These are phyloP conservation scores for Platichthys stellatus DNA, from an alignment of 2,113 vertebrate species.

Conservation along the genomic window DNA sequence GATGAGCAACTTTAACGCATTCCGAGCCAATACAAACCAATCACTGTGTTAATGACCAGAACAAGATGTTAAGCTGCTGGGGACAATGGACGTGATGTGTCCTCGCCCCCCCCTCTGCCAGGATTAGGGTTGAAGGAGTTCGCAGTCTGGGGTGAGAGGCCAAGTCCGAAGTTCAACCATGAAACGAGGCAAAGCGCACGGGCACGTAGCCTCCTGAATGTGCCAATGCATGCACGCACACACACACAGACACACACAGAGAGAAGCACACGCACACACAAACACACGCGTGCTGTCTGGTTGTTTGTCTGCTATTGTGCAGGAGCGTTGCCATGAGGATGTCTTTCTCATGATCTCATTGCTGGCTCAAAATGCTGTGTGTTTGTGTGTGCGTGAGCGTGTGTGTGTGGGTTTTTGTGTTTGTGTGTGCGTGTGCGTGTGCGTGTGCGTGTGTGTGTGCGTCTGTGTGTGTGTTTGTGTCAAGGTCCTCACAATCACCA, in stretches of 20 bases:
- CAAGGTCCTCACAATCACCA: conserved; percentile 22
- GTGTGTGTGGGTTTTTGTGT: background rate
- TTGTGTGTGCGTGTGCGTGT: background rate
- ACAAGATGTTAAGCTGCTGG: conserved; percentile 16
- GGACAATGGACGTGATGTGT: conserved; percentile 10
- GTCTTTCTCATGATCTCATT: conserved; percentile 55
- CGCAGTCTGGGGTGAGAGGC: conserved; percentile 36
- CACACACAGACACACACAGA: background rate
- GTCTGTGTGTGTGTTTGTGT: background rate
- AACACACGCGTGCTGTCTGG: conserved; percentile 6
- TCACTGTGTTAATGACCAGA: background rate
- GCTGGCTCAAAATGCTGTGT: conserved; percentile 26
- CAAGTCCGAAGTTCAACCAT: conserved; percentile 24
- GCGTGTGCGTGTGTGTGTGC: background rate
- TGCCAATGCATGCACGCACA: background rate
- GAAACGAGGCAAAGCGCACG: conserved; percentile 27
- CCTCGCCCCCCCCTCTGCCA: conserved; percentile 6
- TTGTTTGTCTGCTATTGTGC: conserved; percentile 42
- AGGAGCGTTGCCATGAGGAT: conserved; percentile 42
- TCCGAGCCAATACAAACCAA: conserved; percentile 28
- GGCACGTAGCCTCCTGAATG: conserved; percentile 22
- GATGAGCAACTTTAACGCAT: background rate
- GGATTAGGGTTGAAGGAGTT: conserved; percentile 29
- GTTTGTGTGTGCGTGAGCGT: background rate
- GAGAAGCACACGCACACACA: background rate